These are phyloP conservation scores for Bombus haemorrhoidalis DNA, from an alignment of 1,140 invertebrate genomes.

Conservation along the genomic window DNA sequence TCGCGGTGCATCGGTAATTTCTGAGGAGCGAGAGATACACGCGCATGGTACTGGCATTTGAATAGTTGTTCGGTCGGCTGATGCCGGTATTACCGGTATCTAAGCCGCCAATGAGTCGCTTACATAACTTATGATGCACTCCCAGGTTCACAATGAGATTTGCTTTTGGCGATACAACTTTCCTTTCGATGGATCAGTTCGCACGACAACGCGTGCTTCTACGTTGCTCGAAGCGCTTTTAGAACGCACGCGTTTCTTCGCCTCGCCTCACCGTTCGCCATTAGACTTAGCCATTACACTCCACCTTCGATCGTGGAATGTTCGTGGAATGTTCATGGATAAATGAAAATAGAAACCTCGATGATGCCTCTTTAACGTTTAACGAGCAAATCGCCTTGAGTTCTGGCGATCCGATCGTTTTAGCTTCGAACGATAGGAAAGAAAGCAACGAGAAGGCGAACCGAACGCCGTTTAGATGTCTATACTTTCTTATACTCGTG, in stretches of 20 bases:
- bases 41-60: constrained; percentile 62
- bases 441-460: not conserved
- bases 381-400: not conserved
- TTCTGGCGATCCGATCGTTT: not conserved
- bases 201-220: constrained; percentile 35
- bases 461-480: not conserved
- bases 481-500: constrained; percentile 63
- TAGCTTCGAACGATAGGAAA: not conserved
- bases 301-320: not conserved
- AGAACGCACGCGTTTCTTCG: not conserved
- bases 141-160: constrained; percentile 60
- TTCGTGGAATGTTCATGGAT: not conserved
- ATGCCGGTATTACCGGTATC: constrained; percentile 49
- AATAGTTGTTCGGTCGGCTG: constrained; percentile 13
- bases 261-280: not conserved
- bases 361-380: not conserved
- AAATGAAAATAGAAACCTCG: not conserved
- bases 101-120: constrained; percentile 46
- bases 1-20: constrained; percentile 37
- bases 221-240: not conserved
- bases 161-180: constrained; percentile 70
- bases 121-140: constrained; percentile 63
- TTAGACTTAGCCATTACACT: not conserved
- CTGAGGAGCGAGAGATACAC: constrained; percentile 35
- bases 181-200: constrained; percentile 55